Percentiles rank a stretch among this genome's conserved stretches.
These are phyloP conservation scores for Palloptera scutellata DNA, from an alignment of 2,888 invertebrate species.

Conservation along the genomic window DNA sequence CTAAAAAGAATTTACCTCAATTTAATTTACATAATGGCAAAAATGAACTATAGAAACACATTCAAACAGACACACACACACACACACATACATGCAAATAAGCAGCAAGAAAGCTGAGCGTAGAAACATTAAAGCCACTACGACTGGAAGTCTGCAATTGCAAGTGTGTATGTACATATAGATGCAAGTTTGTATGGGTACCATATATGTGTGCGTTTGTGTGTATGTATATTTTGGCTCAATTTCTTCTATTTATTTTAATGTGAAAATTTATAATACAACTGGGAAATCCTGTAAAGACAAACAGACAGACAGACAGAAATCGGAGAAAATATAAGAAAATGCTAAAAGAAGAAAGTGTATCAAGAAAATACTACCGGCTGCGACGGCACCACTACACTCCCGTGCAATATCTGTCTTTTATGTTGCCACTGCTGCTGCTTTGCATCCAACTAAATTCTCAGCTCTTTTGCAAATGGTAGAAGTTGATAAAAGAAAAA, in stretches of 20 bases:
- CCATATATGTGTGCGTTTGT: no score
- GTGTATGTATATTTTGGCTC: neutral
- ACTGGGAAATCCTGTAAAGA: slow-evolving; percentile 6
- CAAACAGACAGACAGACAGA: slow-evolving; percentile 3
- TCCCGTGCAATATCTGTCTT: no score
- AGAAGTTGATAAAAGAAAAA: neutral
- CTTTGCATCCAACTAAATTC: neutral
- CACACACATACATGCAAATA: neutral
- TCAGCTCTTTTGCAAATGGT: neutral
- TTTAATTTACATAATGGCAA: slow-evolving; percentile 21
- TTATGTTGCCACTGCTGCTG: neutral
- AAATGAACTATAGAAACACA: neutral
- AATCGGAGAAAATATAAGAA: slow-evolving; percentile 4
- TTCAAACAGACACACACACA: neutral
- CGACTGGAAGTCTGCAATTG: slow-evolving; percentile 1
- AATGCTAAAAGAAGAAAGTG: no score
- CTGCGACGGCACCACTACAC: neutral
- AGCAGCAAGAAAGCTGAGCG: neutral
- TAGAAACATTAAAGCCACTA: neutral
- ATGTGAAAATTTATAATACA: slow-evolving; percentile 17
- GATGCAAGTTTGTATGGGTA: no score
- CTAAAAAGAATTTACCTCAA: neutral
- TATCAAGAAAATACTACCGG: neutral
- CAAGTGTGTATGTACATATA: no score
- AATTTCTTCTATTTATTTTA: slow-evolving; percentile 9